Percentiles rank a stretch among this genome's conserved stretches.
Evolutionary conservation across 2,113 vertebrate genomes (phyloP).

Genomic region (Fulmarus glacialis): DNA sequence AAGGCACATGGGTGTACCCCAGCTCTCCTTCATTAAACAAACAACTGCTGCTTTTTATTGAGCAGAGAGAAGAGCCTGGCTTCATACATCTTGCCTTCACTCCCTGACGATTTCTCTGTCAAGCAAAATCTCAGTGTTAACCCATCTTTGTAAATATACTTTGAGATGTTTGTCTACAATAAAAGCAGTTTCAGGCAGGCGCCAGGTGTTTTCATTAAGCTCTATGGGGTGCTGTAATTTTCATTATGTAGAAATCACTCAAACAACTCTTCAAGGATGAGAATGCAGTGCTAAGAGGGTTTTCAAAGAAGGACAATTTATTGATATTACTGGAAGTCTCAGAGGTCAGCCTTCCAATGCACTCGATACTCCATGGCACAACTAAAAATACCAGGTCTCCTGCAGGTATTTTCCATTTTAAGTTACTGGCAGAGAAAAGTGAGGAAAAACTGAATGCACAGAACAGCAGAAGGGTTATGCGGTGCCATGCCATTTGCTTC

Average conservation of each 20-base stretch:
- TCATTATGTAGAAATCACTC: conserved; percentile 18
- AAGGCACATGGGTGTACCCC: background rate
- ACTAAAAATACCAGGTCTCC: background rate
- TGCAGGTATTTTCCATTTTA: conserved; percentile 22
- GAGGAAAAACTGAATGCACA: background rate
- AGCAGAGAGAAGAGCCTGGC: background rate
- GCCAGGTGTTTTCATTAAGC: background rate
- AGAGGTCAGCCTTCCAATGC: background rate
- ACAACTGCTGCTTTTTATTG: background rate
- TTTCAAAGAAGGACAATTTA: background rate
- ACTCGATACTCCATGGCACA: background rate
- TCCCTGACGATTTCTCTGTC: background rate
- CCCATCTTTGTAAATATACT: background rate
- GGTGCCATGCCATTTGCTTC: background rate
- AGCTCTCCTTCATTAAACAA: background rate
- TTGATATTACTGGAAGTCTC: background rate
- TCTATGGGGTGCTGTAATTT: background rate
- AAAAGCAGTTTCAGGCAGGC: background rate
- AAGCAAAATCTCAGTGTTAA: background rate
- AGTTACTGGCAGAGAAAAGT: background rate
- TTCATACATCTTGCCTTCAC: background rate
- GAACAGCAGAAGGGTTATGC: background rate
- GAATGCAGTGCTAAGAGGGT: background rate
- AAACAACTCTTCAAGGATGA: background rate
- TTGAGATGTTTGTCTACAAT: background rate